Evolutionary conservation across 2,888 invertebrate genomes (phyloP), one percentile per base, ranked within the genome.

Genomic region (Argyresthia goedartella): DNA sequence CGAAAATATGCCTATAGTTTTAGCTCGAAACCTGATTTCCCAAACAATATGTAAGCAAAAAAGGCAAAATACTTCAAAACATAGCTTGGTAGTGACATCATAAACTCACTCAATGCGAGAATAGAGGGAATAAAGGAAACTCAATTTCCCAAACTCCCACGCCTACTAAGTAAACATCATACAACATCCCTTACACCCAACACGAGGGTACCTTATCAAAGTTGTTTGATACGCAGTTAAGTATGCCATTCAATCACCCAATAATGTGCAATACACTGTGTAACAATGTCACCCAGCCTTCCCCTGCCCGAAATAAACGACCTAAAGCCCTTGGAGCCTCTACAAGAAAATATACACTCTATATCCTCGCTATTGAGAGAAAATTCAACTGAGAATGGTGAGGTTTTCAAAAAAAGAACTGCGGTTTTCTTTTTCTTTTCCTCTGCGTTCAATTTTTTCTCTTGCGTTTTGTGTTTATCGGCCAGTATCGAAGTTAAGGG

Each of bases 201-300:
- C 71, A 70, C 71, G 64, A 75, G 75, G 76, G 77, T 67, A 71
- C 74, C 77, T 84, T 84, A 81, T 82, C 82, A 81, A 78, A 76
- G 66, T 78, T 80, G 81, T 81, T 52, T 52, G 50, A 53, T 54
- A 54, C 54, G 50, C 70, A 69, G 73, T 70, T 76, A 77, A 82
- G 81, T 76, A 75, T 69, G 68, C 71, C 76, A 79, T 82, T 85
- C 82, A 85, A 86, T 86, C 84, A 85, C 81, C 78, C 81, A 85
- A 85, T 86, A 86, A 85, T 84, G 84, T 80, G 81, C 82, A 82
- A 81, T 82, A 85, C 81, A 82, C 69, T 81, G 82, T 81, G 72
- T 82, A 75, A 86, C 84, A 85, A 79, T 81, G 84, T 86, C 79
- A 79, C 78, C 81, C 67, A 56, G 70, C 69, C 69, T 69, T 75